Evolutionary conservation across 2,113 vertebrate species (phyloP), one percentile per base, ranked within the genome.

Genomic region (Casuarius casuarius): DNA sequence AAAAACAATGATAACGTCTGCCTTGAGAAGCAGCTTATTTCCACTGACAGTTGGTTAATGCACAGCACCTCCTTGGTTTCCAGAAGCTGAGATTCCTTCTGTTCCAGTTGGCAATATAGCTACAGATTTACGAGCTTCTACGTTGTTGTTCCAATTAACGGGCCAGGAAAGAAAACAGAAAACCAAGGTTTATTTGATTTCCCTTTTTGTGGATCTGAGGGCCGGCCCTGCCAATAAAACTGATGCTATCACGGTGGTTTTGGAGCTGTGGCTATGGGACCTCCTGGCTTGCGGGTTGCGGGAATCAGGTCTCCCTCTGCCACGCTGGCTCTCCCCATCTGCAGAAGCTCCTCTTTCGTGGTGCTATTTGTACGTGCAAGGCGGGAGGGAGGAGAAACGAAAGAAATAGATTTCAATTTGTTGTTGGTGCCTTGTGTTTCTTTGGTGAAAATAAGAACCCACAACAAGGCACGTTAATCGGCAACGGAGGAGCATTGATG

Each of bases 361-460:
- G 56, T 33, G 46, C 46, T 48, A 18, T 18, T 18, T 19, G 18
- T 0, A 0, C 11, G 70, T 1, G 2, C 20, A 54, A 29, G 29
- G n/a, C 58, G 16, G 4, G 12, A 9, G 6, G 59, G 44, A 20
- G n/a, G 72, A 74, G 35, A 56, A 85, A 73, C 3, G 0, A 14
- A 59, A 59, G 29, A 59, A 59, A 48, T 31, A 62, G 1, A 2
- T 67, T 87, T 72, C 40, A 48, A 19, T 31, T 46, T 72, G 61
- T 35, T 84, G 61, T 5, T 15, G 28, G 31, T 79, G 38, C 83
- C 90, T 48, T 58, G 35, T 78, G 49, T 12, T 0, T 1, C 76
- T 16, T 7, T 48, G 31, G 4, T 77, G 23, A 42, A 62, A 81
- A 40, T 4, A 48, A 89, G 56, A 82, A 35, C 15, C 42, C 33